Base-by-base conservation (phyloP, 2,888 invertebrate genomes). In the Ormyrus nitidulus region DNA sequence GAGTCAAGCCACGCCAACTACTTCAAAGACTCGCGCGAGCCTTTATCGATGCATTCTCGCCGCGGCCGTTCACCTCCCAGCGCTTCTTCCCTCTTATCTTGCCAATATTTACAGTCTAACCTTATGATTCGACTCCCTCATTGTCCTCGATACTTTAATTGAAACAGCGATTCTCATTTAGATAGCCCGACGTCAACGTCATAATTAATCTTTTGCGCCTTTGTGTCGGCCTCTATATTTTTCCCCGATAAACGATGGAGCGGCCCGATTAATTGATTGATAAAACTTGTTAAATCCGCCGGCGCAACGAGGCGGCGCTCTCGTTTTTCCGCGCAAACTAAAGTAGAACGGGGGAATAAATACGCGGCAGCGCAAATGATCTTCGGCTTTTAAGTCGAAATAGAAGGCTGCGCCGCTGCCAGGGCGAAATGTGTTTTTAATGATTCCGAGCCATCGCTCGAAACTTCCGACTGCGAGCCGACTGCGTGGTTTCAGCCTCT, bases 381-480 rank as follows among this genome's bases (percentile, higher is more conserved):
- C 78, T 82, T 83, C 62, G 70, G 80, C 80, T 72, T 73, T 72
- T 69, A 79, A 79, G 75, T 80, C 81, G 82, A 85, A 71, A 75
- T 66, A 66, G 51, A 64, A 74, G 53, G 9, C 34, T 34, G 34
- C 4, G 34, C 4, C 34, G 49, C 34, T 13, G 8, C 9, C 44
- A 46, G 7, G 51, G 59, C 56, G 34, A 85, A 85, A 85, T 85
- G 85, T 84, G 85, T 85, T 85, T 86, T 85, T 86, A 86, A 86
- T 85, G 85, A 86, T 86, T 85, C 81, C 53, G 46, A 61, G 77
- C 56, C 73, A 76, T 80, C 76, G 44, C 71, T 81, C 81, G 81
- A 83, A 83, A 84, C 81, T 86, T 81, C 77, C 81, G 73, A 80
- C 61, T 75, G 34, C 34, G 34, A 34, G 34, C 34, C 34, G 44